Percentiles rank a stretch among this genome's conserved stretches.
Conservation (phyloP, 2,113 vertebrate genomes). For the Pluvialis apricaria region DNA sequence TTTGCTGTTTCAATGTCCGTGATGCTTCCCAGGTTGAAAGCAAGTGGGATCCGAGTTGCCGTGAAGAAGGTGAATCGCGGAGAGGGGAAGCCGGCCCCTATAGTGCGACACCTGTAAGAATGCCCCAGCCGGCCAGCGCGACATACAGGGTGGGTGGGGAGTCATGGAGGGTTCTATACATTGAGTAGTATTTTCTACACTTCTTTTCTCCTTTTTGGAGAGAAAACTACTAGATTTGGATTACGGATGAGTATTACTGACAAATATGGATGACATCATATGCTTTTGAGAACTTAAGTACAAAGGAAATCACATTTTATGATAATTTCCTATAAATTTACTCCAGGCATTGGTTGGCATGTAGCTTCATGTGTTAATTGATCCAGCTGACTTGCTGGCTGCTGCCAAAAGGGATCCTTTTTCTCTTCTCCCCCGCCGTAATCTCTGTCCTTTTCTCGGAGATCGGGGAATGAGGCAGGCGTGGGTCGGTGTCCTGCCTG, state of each 20-base stretch:
- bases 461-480: accelerated
- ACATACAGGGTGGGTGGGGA: not conserved
- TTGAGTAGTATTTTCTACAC: not conserved
- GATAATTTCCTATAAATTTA: accelerated
- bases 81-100: not conserved
- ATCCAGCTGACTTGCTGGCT: accelerated
- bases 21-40: not conserved
- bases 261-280: accelerated
- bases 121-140: not conserved
- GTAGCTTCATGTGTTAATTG: not conserved
- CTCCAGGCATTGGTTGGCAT: not conserved
- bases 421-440: not conserved
- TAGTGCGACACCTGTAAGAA: not conserved
- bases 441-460: not conserved
- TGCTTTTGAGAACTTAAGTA: not conserved
- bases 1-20: not conserved
- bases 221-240: not conserved
- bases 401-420: not conserved
- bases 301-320: not conserved
- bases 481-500: not conserved
- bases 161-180: accelerated
- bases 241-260: not conserved
- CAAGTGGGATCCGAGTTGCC: not conserved
- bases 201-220: not conserved
- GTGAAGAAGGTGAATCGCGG: not conserved